phyloP scores from a whole-genome alignment of 2,797 vertebrate species.

The Catharus ustulatus region DNA sequence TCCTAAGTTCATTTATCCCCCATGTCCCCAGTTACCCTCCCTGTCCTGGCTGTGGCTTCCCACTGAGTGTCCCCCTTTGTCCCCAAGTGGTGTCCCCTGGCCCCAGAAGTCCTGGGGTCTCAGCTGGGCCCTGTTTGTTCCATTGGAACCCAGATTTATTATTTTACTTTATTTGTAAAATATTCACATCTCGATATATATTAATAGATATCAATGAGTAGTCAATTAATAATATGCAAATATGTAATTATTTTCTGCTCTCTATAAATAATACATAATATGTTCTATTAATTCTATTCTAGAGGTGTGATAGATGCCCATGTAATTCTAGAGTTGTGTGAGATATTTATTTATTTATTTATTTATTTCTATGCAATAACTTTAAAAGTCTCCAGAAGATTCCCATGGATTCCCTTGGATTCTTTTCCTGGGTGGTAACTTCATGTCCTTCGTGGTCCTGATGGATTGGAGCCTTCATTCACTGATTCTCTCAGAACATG shows the following conservation, averaged over 20 bases:
- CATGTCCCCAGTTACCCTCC: accelerated
- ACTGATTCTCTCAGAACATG: neutral
- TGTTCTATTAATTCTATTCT: no score
- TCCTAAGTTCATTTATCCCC: accelerated
- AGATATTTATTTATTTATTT: neutral
- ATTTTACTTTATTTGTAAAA: accelerated
- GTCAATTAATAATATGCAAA: neutral
- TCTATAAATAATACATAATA: neutral
- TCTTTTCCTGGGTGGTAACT: neutral
- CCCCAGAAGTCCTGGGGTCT: neutral
- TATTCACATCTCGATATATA: accelerated
- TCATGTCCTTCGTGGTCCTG: neutral
- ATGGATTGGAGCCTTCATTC: neutral
- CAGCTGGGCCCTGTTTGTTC: no score
- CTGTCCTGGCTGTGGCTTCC: accelerated
- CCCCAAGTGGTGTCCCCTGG: neutral
- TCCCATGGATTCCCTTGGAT: neutral
- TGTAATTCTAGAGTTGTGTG: neutral
- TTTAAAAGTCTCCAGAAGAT: neutral
- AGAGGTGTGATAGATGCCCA: accelerated
- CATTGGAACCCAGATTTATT: neutral
- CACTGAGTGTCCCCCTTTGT: neutral
- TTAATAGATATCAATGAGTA: accelerated
- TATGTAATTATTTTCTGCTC: accelerated
- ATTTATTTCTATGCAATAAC: accelerated